phyloP scores from a whole-genome alignment of 2,888 invertebrate species.

The Campoletis raptor region DNA sequence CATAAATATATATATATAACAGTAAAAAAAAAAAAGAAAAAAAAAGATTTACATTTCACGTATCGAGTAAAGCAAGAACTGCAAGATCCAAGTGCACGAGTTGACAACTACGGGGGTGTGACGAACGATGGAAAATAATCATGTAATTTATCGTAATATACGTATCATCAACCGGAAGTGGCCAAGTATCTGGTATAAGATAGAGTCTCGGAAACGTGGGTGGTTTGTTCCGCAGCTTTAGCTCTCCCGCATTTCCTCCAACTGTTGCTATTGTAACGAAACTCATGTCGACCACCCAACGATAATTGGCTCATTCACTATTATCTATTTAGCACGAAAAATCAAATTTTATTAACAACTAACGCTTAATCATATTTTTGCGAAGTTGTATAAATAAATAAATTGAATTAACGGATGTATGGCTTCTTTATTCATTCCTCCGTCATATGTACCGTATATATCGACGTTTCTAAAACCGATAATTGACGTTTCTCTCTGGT shows the following conservation, averaged over 20 bases:
- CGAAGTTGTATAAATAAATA: not conserved
- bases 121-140: constrained; percentile 62
- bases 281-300: constrained; percentile 39
- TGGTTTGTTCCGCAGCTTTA: constrained; percentile 37
- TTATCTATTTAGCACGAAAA: constrained; percentile 9
- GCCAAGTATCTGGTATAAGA: constrained; percentile 50
- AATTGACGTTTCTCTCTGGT: not conserved
- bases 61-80: constrained; percentile 5
- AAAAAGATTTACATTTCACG: constrained; percentile 31
- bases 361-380: not conserved
- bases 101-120: constrained; percentile 65
- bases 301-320: constrained; percentile 30
- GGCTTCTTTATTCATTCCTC: not conserved
- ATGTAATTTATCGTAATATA: constrained; percentile 60
- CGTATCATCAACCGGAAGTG: constrained; percentile 65
- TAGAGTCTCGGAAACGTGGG: constrained; percentile 63
- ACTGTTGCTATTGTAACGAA: constrained; percentile 9
- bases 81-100: not conserved
- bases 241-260: constrained; percentile 40
- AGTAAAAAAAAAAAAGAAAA: not conserved
- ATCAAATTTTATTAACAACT: not conserved
- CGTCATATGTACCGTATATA: not conserved
- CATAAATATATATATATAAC: constrained; percentile 24
- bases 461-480: not conserved
- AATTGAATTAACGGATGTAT: not conserved